Conservation (phyloP, 2,888 invertebrate species). For the Chrysotoxum bicinctum region DNA sequence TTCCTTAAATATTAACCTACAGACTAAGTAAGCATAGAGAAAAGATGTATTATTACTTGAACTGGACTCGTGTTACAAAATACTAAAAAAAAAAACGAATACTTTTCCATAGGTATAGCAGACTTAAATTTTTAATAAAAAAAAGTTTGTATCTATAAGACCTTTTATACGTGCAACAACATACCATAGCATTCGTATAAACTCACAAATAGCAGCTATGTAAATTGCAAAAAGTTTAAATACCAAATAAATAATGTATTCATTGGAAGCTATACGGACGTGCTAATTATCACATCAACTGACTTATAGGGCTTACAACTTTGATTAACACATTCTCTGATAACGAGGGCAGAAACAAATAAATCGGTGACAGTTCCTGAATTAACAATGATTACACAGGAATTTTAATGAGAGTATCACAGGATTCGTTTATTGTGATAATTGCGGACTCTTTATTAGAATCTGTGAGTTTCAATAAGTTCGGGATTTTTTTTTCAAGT, state of each 20-base stretch:
- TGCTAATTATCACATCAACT: slow-evolving; percentile 6
- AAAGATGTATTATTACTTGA: too few relatives aligned
- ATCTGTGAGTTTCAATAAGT: slow-evolving; percentile 12
- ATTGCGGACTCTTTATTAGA: slow-evolving; percentile 3
- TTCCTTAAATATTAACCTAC: too few relatives aligned
- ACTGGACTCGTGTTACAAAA: too few relatives aligned
- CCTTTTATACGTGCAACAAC: too few relatives aligned
- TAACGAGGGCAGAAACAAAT: background rate
- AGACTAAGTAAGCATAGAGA: too few relatives aligned
- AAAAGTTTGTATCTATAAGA: too few relatives aligned
- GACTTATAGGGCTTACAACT: slow-evolving; percentile 4
- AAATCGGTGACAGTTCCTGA: slow-evolving; percentile 6
- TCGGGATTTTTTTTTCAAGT: background rate
- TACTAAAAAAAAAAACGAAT: too few relatives aligned
- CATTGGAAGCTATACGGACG: background rate
- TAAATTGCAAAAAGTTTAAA: background rate
- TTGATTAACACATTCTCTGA: background rate
- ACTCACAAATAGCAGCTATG: too few relatives aligned
- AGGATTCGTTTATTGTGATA: slow-evolving; percentile 14
- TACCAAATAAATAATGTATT: slow-evolving; percentile 3
- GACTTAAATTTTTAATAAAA: too few relatives aligned
- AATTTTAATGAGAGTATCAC: slow-evolving; percentile 20
- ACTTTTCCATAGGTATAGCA: too few relatives aligned
- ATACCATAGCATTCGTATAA: too few relatives aligned
- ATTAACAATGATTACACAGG: slow-evolving; percentile 12